Conservation (phyloP, 2,888 invertebrate genomes). For the Zygogramma bicolorata region DNA sequence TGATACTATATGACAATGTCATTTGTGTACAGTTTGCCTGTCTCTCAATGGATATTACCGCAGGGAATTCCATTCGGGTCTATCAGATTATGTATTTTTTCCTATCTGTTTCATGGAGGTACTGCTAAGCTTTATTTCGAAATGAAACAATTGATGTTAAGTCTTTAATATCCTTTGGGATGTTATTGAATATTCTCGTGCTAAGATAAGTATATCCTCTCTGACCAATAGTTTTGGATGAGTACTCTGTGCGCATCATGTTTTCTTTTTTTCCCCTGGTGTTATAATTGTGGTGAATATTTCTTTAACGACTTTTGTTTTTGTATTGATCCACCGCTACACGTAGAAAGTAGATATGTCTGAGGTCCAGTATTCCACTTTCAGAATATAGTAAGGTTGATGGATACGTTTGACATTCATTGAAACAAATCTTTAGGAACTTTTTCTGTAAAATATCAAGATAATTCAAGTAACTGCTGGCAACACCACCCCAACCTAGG, state of each 20-base stretch:
- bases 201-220: conserved; percentile 4
- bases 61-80: background rate
- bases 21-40: too few species aligned
- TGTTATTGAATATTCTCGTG: conserved; percentile 6
- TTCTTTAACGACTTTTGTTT: background rate
- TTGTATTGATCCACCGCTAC: conserved; percentile 15
- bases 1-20: background rate
- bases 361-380: conserved; percentile 3
- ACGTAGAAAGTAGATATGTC: conserved; percentile 1
- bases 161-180: background rate
- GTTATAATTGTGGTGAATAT: conserved; percentile 12
- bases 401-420: too few species aligned
- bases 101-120: background rate
- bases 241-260: too few species aligned
- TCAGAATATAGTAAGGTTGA: background rate
- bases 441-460: too few species aligned
- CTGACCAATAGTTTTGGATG: conserved; percentile 12
- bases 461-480: background rate
- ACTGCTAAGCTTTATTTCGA: background rate
- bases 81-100: conserved; percentile 16
- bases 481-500: conserved; percentile 5
- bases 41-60: too few species aligned
- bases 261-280: too few species aligned
- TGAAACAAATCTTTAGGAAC: too few species aligned
- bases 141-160: background rate